Conservation (phyloP, 2,888 invertebrate species). For the Phengaris arion region DNA sequence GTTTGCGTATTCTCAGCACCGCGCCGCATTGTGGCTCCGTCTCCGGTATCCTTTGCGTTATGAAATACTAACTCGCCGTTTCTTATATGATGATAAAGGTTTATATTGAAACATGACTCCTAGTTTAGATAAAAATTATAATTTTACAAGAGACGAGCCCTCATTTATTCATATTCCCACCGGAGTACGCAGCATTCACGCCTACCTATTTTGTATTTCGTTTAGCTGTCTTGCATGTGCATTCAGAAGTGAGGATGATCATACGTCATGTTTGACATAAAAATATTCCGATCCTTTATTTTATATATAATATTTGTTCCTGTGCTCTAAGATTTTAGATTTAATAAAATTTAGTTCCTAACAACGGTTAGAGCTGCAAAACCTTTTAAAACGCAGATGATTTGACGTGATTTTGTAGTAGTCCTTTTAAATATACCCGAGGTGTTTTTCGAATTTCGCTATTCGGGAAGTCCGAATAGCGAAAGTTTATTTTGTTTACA, state of each 20-base stretch:
- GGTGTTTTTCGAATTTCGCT: conserved; percentile 65
- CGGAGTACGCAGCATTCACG: background rate
- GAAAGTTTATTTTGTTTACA: conserved; percentile 69
- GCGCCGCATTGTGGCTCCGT: conserved; percentile 69
- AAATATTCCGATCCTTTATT: background rate
- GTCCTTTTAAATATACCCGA: conserved; percentile 67
- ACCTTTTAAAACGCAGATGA: background rate
- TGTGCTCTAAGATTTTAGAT: background rate
- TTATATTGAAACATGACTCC: conserved; percentile 15
- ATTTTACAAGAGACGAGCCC: background rate
- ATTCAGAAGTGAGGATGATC: background rate
- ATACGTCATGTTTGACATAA: background rate
- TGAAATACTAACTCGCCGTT: conserved; percentile 47
- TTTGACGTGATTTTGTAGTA: background rate
- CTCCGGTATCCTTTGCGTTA: conserved; percentile 68
- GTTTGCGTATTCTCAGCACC: conserved; percentile 77
- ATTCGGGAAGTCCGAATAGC: no score
- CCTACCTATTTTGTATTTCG: conserved; percentile 18
- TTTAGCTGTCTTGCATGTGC: background rate
- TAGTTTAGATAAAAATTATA: conserved; percentile 12
- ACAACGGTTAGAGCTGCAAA: background rate
- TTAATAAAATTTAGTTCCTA: background rate
- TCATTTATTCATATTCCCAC: conserved; percentile 20
- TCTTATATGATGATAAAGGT: conserved; percentile 32
- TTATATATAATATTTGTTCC: background rate